These are phyloP conservation scores for Brachionichthys hirsutus DNA, from an alignment of 2,113 vertebrate species.

Conservation along the genomic window DNA sequence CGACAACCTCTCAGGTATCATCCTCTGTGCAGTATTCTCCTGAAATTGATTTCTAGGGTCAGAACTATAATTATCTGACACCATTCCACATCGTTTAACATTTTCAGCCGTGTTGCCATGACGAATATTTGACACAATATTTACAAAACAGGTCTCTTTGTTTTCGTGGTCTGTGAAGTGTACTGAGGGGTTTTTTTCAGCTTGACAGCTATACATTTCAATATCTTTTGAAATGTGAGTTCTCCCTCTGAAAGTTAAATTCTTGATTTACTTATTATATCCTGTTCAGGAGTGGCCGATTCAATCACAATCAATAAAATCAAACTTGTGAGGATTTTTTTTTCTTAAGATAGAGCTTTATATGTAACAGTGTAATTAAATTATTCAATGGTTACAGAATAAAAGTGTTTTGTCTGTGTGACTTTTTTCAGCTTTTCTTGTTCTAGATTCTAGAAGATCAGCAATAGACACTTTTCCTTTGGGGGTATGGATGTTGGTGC, in stretches of 20 bases:
- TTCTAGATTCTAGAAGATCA: constrained; percentile 11
- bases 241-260: neutral
- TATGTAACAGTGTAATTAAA: constrained; percentile 17
- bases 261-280: constrained; percentile 4
- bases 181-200: neutral
- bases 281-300: constrained; percentile 3
- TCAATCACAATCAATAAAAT: constrained; percentile 14
- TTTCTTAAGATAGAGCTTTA: constrained; percentile 5
- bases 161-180: constrained; percentile 5
- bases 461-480: constrained; percentile 9
- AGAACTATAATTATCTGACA: neutral
- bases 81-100: neutral
- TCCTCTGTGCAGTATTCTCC: constrained; percentile 13
- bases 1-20: constrained; percentile 49
- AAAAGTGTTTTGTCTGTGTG: constrained; percentile 54
- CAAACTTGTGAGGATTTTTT: constrained; percentile 1
- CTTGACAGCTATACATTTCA: neutral
- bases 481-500: neutral
- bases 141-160: constrained; percentile 2
- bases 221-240: neutral
- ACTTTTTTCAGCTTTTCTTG: constrained; percentile 37
- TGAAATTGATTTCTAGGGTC: neutral
- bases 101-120: neutral
- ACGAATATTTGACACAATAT: neutral
- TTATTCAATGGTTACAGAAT: constrained; percentile 18